Base-by-base conservation (phyloP, 2,797 vertebrate species). In the Adelosebastes latens region DNA sequence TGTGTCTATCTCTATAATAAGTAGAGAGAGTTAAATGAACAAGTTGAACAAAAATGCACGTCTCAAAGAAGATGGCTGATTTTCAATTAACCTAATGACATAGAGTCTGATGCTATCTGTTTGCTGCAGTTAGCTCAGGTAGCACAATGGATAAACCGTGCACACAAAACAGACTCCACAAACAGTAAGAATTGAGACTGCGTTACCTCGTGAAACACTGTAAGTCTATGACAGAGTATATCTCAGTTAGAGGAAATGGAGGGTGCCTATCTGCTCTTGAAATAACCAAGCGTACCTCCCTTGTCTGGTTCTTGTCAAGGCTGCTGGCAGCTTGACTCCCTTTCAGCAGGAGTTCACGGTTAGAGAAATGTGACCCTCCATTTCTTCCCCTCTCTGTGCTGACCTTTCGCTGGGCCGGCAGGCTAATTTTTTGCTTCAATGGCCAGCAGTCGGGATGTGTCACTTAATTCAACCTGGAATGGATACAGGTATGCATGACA, bases 381-480 rank as follows among this genome's bases (percentile, higher is more conserved):
- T 87, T 93, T 87, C 93, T 92, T 88, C 85, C 92, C 90, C 90
- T 91, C 87, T 91, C 87, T 67, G 75, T 79, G 79, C 89, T 95
- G 93, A 95, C 94, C 95, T 96, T 96, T 96, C 87, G 82, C 93
- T 89, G 91, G 93, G 94, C 93, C 90, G 86, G 91, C 94, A 82
- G 94, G 93, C 95, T 96, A 95, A 96, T 96, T 95, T 96, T 96
- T 94, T 96, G 96, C 96, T 97, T 95, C 94, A 95, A 83, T 94
- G 95, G 93, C 89, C 94, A 95, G 95, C 94, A 96, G 96, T 95
- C 92, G 83, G 92, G 94, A 95, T 95, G 93, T 96, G 95, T 96
- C 93, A 95, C 93, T 96, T 96, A 96, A 95, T 96, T 96, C 93
- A 96, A 92, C 94, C 93, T 90, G 86, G 81, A 95, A 92, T 91